These are phyloP conservation scores for Theristicus caerulescens DNA, from an alignment of 2,113 vertebrate genomes.

Conservation along the genomic window DNA sequence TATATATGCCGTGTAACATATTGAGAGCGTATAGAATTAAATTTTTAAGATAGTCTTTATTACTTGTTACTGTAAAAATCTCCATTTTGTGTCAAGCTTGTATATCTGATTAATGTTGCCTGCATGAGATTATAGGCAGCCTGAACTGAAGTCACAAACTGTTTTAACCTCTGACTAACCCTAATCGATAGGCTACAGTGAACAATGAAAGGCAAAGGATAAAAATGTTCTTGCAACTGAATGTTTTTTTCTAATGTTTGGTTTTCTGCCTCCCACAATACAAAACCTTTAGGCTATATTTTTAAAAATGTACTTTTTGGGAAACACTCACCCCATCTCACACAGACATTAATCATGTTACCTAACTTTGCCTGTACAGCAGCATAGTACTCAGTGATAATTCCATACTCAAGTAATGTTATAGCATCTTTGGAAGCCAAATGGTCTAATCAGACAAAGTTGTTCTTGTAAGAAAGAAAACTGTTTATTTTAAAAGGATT, in stretches of 20 bases:
- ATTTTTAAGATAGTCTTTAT: not conserved
- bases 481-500: not conserved
- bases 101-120: not conserved
- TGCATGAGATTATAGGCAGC: not conserved
- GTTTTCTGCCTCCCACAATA: not conserved
- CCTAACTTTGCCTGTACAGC: not conserved
- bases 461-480: not conserved
- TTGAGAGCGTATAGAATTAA: not conserved
- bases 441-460: not conserved
- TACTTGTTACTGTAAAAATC: not conserved
- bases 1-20: not conserved
- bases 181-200: fast-evolving
- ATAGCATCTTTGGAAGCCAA: not conserved
- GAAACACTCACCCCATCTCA: not conserved
- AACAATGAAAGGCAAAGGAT: not conserved
- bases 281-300: not conserved
- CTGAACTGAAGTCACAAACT: not conserved
- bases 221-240: not conserved
- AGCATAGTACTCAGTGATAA: not conserved
- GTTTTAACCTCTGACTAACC: not conserved
- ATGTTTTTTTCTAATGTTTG: not conserved
- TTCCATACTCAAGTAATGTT: not conserved
- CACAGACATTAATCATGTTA: not conserved
- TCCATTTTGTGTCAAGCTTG: not conserved
- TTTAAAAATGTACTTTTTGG: not conserved